Evolutionary conservation across 2,888 invertebrate species (phyloP), one percentile per base, ranked within the genome.

Genomic region (Dynastes hyllus): DNA sequence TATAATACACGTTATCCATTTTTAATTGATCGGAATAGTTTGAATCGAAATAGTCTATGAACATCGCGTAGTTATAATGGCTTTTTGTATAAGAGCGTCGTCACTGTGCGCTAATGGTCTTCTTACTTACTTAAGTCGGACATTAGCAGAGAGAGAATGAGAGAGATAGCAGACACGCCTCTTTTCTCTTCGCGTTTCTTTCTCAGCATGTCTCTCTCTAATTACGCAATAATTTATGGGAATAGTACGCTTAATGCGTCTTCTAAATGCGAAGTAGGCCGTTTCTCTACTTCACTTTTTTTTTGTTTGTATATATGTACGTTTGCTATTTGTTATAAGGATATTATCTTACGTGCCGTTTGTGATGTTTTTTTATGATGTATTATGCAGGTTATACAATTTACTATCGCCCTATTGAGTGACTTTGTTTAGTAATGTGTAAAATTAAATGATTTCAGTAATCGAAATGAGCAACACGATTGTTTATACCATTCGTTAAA

Each of bases 21-120:
- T 75, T 75, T 75, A 75, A 75, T 75, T 75, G 73, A 75, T 61
- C 45, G 45, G 50, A 27, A 75, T 75, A 75, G 61, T 61, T 63
- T 75, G 22, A 22, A 22, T 22, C 22, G 22, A 75, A 75, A 61
- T 69, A 51, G 27, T 63, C 9, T 63, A 11, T 27, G 29, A 63
- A 32, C 32, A 32, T 58, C 63, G 32, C 32, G 32, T 32, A 63
- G 32, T 13, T 63, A 32, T 63, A 63, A 63, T 32, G 63, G 32
- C 29, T 27, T 13, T 29, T 63, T 63, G 32, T 63, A 63, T 32
- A 16, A 22, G 63, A 29, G 11, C 63, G 29, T 55, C 22, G 55
- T 63, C 29, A 32, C 27, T 29, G 29, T 55, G 22, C 29, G 63
- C 63, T 63, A 63, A 63, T 63, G 63, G 63, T 29, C 29, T 63